These are phyloP conservation scores for Dicycla oo DNA, from an alignment of 2,888 invertebrate genomes.

Conservation along the genomic window DNA sequence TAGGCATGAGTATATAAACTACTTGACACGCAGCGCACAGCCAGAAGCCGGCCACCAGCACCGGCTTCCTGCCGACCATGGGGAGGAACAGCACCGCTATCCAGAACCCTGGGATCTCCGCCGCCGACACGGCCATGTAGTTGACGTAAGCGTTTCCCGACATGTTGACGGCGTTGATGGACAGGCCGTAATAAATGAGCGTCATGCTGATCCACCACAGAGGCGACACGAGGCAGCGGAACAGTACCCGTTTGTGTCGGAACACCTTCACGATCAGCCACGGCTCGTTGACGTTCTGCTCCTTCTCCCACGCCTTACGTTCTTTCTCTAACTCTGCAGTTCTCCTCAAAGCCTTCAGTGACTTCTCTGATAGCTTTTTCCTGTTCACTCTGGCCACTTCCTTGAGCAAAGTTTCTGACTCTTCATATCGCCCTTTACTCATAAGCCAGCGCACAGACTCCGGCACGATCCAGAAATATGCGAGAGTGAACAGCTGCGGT, in stretches of 20 bases:
- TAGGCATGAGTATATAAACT: slow-evolving; percentile 89
- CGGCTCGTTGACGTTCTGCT: slow-evolving; percentile 69
- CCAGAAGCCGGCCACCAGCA: slow-evolving; percentile 89
- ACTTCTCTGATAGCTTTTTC: slow-evolving; percentile 77
- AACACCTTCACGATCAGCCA: slow-evolving; percentile 80
- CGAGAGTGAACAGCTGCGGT: slow-evolving; percentile 92
- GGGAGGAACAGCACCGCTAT: slow-evolving; percentile 90
- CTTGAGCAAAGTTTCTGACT: slow-evolving; percentile 91
- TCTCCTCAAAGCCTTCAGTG: slow-evolving; percentile 72
- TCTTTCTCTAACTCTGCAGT: slow-evolving; percentile 74
- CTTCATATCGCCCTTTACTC: slow-evolving; percentile 92
- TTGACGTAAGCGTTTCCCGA: slow-evolving; percentile 91
- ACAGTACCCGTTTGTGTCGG: slow-evolving; percentile 73
- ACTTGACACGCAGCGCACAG: slow-evolving; percentile 91
- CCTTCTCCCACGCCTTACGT: slow-evolving; percentile 62
- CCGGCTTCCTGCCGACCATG: slow-evolving; percentile 90
- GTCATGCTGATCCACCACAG: slow-evolving; percentile 92
- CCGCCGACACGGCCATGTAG: slow-evolving; percentile 90
- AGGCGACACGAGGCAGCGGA: slow-evolving; percentile 76
- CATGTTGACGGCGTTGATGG: slow-evolving; percentile 91
- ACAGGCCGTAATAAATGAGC: slow-evolving; percentile 92
- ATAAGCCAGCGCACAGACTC: slow-evolving; percentile 95
- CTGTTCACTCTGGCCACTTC: slow-evolving; percentile 91
- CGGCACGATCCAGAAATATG: slow-evolving; percentile 92
- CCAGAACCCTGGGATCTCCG: slow-evolving; percentile 93